Base-by-base conservation (phyloP, 2,888 invertebrate genomes). In the Sclerodermus sp. region DNA sequence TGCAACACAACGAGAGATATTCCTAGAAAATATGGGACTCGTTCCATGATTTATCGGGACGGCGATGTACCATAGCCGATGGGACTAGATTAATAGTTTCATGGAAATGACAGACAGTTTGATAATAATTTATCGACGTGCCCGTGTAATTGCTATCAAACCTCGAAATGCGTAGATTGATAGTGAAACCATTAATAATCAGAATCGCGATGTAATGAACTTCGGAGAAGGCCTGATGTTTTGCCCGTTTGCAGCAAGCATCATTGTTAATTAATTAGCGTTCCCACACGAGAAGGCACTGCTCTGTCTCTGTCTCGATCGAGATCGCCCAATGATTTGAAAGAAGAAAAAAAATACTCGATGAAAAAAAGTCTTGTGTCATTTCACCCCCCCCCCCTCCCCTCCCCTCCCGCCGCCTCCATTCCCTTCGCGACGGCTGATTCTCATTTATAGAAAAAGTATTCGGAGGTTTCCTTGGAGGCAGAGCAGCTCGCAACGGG, bases 71-170 rank as follows among this genome's bases (percentile, higher is more conserved):
- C 51, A 40, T 15, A 31, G 13, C 37, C 44, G 44, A 45, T 45
- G 45, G 37, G 37, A 49, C 44, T 49, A 43, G 51, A 62, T 62
- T 62, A 62, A 62, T 62, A 59, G 62, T 59, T 62, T 53, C 57
- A 46, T 51, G 62, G 53, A 41, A 52, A 47, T 55, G 62, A 62
- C 62, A 52, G 62, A 55, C 62, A 53, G 60, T 44, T 62, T 53
- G 60, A 57, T 62, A 62, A 62, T 62, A 62, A 62, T 62, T 62
- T 62, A 59, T 51, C 62, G 45, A n/a, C n/a, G 48, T 32, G 46
- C 38, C 42, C 49, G 12, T 60, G 60, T 53, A 62, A 62, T 62
- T 62, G 55, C 53, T 45, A 62, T 58, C 51, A 55, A 54, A 49
- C 53, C 46, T 23, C 23, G 23, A 23, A 23, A 48, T 43, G 49